Base-by-base conservation (phyloP, 2,113 vertebrate species). In the Merops nubicus region DNA sequence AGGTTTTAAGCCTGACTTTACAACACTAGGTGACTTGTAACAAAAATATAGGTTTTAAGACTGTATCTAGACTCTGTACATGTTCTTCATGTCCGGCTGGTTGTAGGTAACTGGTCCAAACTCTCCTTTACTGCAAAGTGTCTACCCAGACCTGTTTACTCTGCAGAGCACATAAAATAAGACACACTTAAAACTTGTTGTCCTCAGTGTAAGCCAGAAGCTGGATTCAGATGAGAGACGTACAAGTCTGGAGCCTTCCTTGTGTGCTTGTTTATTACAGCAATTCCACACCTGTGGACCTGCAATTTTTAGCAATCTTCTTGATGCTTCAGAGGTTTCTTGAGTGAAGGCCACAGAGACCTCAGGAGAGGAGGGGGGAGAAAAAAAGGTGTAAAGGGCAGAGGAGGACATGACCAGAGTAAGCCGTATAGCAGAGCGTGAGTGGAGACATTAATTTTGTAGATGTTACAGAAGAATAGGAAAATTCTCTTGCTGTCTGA, bases 401-500 rank as follows among this genome's bases (percentile, higher is more conserved):
- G 38, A 36, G 42, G 13, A 78, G 29, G 36, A 42, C 3, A 3
- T 7, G 34, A 25, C 67, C 40, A 40, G 69, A 38, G 43, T 33
- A 54, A 81, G 34, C 31, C 4, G 0, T 11, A 34, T 82, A 19
- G 45, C 25, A 69, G 43, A 40, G n/a, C 1, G 6, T 48, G 42
- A 29, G 38, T 1, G 1, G 47, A 72, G 25, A 34, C 8, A 50
- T 5, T n/a, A 31, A 17, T 3, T n/a, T 38, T 2, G 2, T 8
- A 40, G n/a, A 20, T 36, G 56, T 21, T n/a, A 6, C 15, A 67
- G 26, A 45, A 70, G 38, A 79, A 22, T 14, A 63, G 47, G 79
- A 79, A 78, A 59, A 79, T 9, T 14, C 17, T 28, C 12, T 19
- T 50, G 11, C 68, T 85, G 50, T 33, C 64, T 83, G 57, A 33